A percentile compares a stretch with the other conserved stretches of the same genome.
Evolutionary conservation across 2,888 invertebrate species (phyloP).

Genomic region (Corythucha ciliata): DNA sequence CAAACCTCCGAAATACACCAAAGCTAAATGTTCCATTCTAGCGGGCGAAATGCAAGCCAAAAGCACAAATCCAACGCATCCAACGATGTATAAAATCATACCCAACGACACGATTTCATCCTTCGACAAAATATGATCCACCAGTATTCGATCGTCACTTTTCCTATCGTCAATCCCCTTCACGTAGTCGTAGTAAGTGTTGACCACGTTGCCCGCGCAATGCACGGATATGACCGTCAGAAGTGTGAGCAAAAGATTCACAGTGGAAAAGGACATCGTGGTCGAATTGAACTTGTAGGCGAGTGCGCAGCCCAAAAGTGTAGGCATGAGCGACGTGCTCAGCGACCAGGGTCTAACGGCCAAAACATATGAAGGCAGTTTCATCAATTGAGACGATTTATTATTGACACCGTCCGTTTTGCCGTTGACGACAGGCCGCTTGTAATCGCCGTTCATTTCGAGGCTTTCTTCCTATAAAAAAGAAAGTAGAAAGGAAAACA

Average conservation of each 20-base stretch:
- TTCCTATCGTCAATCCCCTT: conserved; percentile 88
- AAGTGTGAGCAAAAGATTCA: conserved; percentile 68
- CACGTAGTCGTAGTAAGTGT: conserved; percentile 90
- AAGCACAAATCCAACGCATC: conserved; percentile 72
- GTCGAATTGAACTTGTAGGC: conserved; percentile 66
- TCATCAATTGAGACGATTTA: conserved; percentile 56
- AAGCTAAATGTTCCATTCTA: conserved; percentile 86
- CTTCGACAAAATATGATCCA: conserved; percentile 79
- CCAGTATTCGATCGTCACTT: conserved; percentile 87
- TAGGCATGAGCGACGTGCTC: conserved; percentile 83
- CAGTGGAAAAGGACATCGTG: conserved; percentile 64
- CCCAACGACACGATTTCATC: conserved; percentile 81
- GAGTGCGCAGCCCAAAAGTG: conserved; percentile 77
- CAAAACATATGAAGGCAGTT: conserved; percentile 75
- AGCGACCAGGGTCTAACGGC: conserved; percentile 91
- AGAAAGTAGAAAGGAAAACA: no score
- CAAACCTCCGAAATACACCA: conserved; percentile 89
- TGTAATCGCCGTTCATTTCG: no score
- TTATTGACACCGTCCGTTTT: no score
- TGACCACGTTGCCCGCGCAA: conserved; percentile 92
- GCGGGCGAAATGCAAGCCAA: conserved; percentile 74
- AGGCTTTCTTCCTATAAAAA: no score
- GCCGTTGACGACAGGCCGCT: no score
- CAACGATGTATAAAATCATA: conserved; percentile 75
- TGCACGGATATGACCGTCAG: conserved; percentile 86